A percentile compares a stretch with the other conserved stretches of the same genome.
These are phyloP conservation scores for Equus przewalskii DNA, from an alignment of 2,113 vertebrate genomes.

Conservation along the genomic window DNA sequence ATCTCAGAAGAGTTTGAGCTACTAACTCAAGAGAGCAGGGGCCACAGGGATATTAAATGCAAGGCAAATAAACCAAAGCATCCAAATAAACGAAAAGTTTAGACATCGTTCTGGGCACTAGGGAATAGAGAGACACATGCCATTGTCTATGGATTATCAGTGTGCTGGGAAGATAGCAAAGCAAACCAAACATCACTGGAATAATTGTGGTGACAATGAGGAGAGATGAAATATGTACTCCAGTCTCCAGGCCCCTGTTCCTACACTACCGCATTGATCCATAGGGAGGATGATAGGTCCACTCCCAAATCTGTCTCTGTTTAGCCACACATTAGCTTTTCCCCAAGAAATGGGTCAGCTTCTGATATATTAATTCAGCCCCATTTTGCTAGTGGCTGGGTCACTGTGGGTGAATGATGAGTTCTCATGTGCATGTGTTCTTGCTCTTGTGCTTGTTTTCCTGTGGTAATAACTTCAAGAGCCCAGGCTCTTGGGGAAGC, in stretches of 20 bases:
- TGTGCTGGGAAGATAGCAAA: background rate
- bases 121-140: background rate
- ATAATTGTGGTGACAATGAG: background rate
- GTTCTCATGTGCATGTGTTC: background rate
- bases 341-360: background rate
- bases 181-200: background rate
- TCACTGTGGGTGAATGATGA: background rate
- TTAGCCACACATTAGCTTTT: background rate
- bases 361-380: background rate
- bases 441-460: background rate
- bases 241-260: background rate
- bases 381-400: background rate
- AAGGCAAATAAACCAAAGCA: background rate
- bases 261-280: background rate
- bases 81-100: background rate
- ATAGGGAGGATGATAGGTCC: background rate
- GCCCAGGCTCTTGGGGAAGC: background rate
- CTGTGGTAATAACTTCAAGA: background rate
- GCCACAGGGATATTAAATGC: background rate
- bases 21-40: background rate
- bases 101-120: background rate
- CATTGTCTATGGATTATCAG: background rate
- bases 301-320: background rate
- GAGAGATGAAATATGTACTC: background rate
- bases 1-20: background rate